A percentile compares a stretch with the other conserved stretches of the same genome.
Conservation (phyloP, 2,797 vertebrate species). For the Sebastes diaconus region DNA sequence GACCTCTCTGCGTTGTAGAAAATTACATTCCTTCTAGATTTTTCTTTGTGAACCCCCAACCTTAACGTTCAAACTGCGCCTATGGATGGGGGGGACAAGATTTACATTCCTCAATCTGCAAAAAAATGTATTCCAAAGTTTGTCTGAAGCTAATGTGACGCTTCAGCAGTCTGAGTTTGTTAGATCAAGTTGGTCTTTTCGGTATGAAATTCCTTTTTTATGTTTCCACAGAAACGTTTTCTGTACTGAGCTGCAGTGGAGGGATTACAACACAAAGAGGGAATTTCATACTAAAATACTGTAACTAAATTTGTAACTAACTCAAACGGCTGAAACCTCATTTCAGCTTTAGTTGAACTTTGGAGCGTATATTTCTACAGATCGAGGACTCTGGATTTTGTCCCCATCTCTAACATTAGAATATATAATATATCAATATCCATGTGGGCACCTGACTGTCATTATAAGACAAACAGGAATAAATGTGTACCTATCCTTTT, state of each 20-base stretch:
- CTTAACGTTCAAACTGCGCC: too few species aligned
- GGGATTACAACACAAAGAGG: background rate
- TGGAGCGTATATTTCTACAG: background rate
- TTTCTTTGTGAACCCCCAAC: too few species aligned
- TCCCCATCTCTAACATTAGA: background rate
- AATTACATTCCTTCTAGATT: too few species aligned
- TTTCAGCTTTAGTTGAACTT: background rate
- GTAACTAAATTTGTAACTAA: background rate
- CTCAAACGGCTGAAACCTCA: background rate
- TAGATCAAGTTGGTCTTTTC: background rate
- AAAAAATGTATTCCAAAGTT: background rate
- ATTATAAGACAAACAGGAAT: background rate
- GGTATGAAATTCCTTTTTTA: too few species aligned
- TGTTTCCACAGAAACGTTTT: too few species aligned
- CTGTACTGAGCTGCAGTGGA: background rate
- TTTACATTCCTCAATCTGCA: background rate
- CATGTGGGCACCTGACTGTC: background rate
- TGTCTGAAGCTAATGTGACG: background rate
- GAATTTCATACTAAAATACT: background rate
- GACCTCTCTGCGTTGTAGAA: too few species aligned
- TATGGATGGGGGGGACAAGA: too few species aligned
- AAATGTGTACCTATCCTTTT: conserved; percentile 3
- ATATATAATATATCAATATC: background rate
- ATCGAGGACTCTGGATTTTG: background rate
- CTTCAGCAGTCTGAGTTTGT: background rate